Percentiles rank a stretch among this genome's conserved stretches.
phyloP scores from a whole-genome alignment of 2,113 vertebrate species.

The Halcyon senegalensis region DNA sequence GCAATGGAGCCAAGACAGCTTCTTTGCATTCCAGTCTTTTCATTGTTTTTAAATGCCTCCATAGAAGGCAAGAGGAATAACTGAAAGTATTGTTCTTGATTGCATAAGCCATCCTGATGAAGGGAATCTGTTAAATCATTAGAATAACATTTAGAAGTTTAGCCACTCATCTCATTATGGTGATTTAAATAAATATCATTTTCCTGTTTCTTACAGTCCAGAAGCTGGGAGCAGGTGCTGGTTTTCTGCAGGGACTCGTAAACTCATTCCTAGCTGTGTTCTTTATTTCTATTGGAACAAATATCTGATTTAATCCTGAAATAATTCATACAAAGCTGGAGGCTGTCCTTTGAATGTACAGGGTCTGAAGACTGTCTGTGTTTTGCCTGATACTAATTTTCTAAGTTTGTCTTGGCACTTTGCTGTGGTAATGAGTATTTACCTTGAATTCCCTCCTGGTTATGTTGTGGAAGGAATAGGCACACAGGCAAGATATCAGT shows the following conservation, averaged over 20 bases:
- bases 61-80: background rate
- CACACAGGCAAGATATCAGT: background rate
- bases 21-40: background rate
- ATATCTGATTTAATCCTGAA: conserved; percentile 18
- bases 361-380: background rate
- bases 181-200: background rate
- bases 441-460: background rate
- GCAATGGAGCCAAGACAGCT: background rate
- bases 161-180: background rate
- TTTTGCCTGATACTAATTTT: conserved; percentile 34
- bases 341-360: background rate
- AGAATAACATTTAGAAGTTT: background rate
- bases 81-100: background rate
- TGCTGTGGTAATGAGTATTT: background rate
- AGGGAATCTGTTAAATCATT: background rate
- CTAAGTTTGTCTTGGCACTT: conserved; percentile 22
- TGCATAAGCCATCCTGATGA: background rate
- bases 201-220: background rate
- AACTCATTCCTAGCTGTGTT: background rate
- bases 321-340: background rate
- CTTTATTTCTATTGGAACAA: conserved; percentile 32
- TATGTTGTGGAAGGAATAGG: background rate
- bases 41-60: background rate
- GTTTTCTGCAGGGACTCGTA: background rate
- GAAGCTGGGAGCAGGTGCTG: conserved; percentile 12